Evolutionary conservation across 2,797 vertebrate species (phyloP).

Genomic region (Furcifer pardalis): DNA sequence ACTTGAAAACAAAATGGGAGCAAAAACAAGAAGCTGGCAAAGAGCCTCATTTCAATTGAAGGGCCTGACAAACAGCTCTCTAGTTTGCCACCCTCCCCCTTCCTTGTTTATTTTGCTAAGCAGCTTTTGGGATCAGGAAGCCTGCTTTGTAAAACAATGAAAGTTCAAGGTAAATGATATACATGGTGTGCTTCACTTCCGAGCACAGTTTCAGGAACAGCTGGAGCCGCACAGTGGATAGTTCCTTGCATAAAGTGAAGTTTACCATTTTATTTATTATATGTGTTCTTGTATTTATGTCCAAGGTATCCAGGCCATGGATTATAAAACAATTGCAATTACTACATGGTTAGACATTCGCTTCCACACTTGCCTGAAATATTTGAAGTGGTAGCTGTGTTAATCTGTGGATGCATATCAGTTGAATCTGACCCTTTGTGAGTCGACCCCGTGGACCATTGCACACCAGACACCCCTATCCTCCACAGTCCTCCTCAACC

Average conservation of each 20-base stretch:
- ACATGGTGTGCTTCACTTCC: slow-evolving; percentile 36
- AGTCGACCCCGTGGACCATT: too few species aligned
- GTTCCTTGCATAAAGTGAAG: slow-evolving; percentile 32
- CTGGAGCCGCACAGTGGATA: slow-evolving; percentile 43
- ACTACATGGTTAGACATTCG: background rate
- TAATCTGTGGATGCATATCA: too few species aligned
- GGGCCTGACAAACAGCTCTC: slow-evolving; percentile 55
- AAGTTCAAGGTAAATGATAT: slow-evolving; percentile 29
- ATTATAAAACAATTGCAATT: background rate
- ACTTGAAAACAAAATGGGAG: slow-evolving; percentile 51
- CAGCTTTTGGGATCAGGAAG: slow-evolving; percentile 45
- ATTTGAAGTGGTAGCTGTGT: too few species aligned
- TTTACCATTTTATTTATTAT: background rate
- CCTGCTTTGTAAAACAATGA: slow-evolving; percentile 46
- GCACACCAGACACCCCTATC: too few species aligned
- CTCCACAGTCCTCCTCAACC: too few species aligned
- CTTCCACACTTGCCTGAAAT: background rate
- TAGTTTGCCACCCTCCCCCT: slow-evolving; percentile 46
- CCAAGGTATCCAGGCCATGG: background rate
- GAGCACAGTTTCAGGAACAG: slow-evolving; percentile 41
- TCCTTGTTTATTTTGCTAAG: slow-evolving; percentile 57
- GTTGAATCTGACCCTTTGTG: too few species aligned
- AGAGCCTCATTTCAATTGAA: slow-evolving; percentile 54
- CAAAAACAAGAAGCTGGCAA: slow-evolving; percentile 58
- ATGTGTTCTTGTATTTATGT: slow-evolving; percentile 12